These are phyloP conservation scores for Zaprionus capensis DNA, from an alignment of 1,140 invertebrate species.

Conservation along the genomic window DNA sequence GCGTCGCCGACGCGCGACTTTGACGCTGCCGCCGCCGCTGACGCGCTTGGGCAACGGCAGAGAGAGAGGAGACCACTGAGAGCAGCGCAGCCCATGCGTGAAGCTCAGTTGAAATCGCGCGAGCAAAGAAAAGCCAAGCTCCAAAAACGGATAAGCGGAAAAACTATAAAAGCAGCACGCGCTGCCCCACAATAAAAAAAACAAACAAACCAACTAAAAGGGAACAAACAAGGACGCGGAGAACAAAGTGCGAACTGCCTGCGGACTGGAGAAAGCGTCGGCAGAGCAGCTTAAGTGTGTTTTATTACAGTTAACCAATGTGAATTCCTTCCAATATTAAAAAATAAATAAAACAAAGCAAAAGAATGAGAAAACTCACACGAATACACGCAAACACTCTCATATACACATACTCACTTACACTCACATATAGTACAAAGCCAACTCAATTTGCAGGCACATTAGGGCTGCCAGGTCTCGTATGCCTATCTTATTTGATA, in stretches of 20 bases:
- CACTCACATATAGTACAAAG: neutral
- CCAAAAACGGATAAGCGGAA: neutral
- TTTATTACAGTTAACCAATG: neutral
- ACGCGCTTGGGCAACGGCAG: constrained; percentile 20
- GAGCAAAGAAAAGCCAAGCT: neutral
- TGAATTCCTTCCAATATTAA: neutral
- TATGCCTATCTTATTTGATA: too few relatives aligned
- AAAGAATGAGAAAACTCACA: neutral
- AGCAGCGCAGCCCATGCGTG: constrained; percentile 29
- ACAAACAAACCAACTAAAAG: neutral
- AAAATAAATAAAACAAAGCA: neutral
- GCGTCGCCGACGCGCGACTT: neutral
- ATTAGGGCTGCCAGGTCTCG: too few relatives aligned
- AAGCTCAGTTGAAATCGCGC: constrained; percentile 3
- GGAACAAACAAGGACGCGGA: neutral
- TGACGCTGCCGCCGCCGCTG: constrained; percentile 17
- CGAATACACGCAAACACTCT: neutral
- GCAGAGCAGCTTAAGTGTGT: neutral
- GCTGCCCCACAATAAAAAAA: neutral
- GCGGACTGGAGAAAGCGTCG: neutral
- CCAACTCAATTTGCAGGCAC: neutral
- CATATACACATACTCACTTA: too few relatives aligned
- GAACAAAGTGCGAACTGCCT: neutral
- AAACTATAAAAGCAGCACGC: constrained; percentile 1
- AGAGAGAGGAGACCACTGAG: constrained; percentile 13